These are phyloP conservation scores for Pampusana beccarii DNA, from an alignment of 2,113 vertebrate genomes.

Conservation along the genomic window DNA sequence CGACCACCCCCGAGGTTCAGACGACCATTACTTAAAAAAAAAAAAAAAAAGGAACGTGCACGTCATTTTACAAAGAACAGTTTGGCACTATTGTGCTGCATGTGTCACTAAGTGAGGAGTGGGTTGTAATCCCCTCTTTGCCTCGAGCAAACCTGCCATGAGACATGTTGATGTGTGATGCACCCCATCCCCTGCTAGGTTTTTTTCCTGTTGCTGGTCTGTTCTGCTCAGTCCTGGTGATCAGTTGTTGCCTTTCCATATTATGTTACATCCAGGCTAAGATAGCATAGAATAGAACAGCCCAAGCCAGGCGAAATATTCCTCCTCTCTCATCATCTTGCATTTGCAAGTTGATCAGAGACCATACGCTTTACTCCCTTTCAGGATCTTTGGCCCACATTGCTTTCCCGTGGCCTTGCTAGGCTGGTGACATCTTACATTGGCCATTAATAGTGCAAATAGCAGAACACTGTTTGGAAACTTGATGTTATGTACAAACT, in stretches of 20 bases:
- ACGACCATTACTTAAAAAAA: background rate
- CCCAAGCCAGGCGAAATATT: background rate
- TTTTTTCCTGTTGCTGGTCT: background rate
- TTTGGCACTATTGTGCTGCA: background rate
- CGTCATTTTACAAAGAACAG: background rate
- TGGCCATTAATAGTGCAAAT: background rate
- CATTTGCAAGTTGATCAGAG: background rate
- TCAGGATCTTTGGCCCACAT: background rate
- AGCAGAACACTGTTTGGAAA: background rate
- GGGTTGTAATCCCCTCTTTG: background rate
- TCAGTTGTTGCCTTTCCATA: background rate
- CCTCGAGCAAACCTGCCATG: background rate
- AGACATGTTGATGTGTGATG: background rate
- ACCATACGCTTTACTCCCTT: fast-evolving
- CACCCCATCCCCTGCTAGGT: background rate
- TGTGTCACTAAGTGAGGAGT: background rate
- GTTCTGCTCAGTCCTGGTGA: background rate
- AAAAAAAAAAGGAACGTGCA: background rate
- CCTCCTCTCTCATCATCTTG: background rate
- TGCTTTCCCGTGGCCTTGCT: background rate
- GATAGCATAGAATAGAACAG: background rate
- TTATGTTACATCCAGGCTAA: background rate
- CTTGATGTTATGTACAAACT: background rate
- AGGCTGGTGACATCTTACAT: background rate
- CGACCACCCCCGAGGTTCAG: background rate